Evolutionary conservation across 1,140 invertebrate genomes (phyloP).

Genomic region (Glossosoma conforme): DNA sequence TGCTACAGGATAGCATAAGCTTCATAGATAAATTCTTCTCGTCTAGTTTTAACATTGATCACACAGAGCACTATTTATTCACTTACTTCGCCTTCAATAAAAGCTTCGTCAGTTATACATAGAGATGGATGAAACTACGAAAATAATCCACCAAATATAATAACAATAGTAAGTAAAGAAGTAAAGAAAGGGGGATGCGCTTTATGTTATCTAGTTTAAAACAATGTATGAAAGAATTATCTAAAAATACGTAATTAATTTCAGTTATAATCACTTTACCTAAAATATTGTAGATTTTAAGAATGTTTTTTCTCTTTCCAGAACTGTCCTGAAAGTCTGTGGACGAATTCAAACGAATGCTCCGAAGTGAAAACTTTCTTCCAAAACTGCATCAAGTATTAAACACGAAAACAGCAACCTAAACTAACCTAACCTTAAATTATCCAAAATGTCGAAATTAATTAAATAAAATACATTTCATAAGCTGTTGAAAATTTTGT

Average conservation of each 20-base stretch:
- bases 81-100: not conserved
- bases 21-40: too few species aligned
- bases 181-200: not conserved
- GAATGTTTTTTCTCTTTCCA: conserved; percentile 5
- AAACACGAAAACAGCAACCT: too few species aligned
- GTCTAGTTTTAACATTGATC: too few species aligned
- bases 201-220: not conserved
- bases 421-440: too few species aligned
- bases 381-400: too few species aligned
- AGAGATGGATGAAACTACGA: not conserved
- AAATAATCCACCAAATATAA: not conserved
- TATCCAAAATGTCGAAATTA: too few species aligned
- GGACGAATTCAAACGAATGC: conserved; percentile 6
- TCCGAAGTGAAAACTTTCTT: conserved; percentile 1
- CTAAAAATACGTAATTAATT: not conserved
- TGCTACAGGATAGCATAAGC: too few species aligned
- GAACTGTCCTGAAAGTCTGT: conserved; percentile 11
- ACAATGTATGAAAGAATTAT: not conserved
- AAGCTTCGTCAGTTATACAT: not conserved
- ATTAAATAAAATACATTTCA: too few species aligned
- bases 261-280: not conserved
- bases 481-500: too few species aligned
- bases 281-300: not conserved
- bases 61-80: too few species aligned
- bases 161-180: not conserved